A percentile compares a stretch with the other conserved stretches of the same genome.
Evolutionary conservation across 2,797 vertebrate genomes (phyloP).

Genomic region (Chelonia mydas): DNA sequence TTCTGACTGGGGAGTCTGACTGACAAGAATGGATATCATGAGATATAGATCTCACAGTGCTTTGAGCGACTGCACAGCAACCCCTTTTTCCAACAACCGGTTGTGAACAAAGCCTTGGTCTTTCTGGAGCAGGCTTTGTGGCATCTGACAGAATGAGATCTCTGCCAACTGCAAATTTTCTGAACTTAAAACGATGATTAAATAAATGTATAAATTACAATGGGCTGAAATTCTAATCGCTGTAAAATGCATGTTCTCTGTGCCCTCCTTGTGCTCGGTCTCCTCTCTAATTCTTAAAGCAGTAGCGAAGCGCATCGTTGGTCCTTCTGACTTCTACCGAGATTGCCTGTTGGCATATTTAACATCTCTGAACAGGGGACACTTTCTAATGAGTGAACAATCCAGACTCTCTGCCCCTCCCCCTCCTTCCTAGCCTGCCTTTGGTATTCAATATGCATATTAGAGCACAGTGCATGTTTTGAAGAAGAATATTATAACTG

Average conservation of each 20-base stretch:
- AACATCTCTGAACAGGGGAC: constrained; percentile 37
- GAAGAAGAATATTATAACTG: neutral
- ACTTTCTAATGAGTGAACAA: constrained; percentile 36
- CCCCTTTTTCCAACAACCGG: constrained; percentile 61
- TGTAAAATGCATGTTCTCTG: constrained; percentile 36
- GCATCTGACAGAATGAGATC: constrained; percentile 36
- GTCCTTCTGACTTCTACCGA: constrained; percentile 14
- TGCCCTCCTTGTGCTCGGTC: constrained; percentile 49
- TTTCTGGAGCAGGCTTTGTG: constrained; percentile 37
- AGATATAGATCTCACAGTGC: constrained; percentile 64
- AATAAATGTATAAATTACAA: constrained; percentile 45
- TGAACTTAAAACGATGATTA: constrained; percentile 65
- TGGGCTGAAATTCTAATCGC: constrained; percentile 64
- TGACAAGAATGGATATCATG: constrained; percentile 55
- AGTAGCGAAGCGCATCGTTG: neutral
- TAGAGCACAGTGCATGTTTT: constrained; percentile 27
- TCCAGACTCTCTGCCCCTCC: neutral
- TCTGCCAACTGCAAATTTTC: constrained; percentile 67
- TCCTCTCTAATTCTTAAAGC: constrained; percentile 48
- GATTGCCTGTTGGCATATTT: constrained; percentile 13
- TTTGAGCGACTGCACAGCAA: constrained; percentile 43
- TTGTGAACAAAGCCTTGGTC: constrained; percentile 42
- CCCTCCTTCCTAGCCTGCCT: neutral
- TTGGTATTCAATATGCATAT: constrained; percentile 44
- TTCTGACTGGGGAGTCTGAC: constrained; percentile 26